Conservation (phyloP, 1,140 invertebrate genomes). For the Diachasma alloeum region DNA sequence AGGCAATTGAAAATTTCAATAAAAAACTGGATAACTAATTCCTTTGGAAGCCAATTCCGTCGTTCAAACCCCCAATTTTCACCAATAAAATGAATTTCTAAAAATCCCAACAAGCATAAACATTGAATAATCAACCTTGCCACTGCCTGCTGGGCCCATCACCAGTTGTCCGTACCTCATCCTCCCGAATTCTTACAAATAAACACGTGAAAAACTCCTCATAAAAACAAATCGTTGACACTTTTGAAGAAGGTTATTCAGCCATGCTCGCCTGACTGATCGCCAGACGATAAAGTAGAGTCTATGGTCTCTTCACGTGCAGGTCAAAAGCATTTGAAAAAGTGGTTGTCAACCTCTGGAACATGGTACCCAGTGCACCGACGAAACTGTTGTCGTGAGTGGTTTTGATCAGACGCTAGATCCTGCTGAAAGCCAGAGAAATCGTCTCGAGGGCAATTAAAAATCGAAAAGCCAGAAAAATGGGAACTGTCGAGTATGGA, state of each 20-base stretch:
- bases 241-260: background rate
- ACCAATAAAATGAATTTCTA: no score
- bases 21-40: no score
- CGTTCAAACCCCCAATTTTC: no score
- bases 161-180: slow-evolving; percentile 95
- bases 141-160: slow-evolving; percentile 94
- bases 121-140: slow-evolving; percentile 74
- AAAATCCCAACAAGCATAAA: slow-evolving; percentile 20
- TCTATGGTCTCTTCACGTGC: background rate
- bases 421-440: background rate
- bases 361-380: background rate
- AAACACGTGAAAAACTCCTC: background rate
- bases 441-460: background rate
- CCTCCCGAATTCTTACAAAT: slow-evolving; percentile 6
- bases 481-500: slow-evolving; percentile 69
- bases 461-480: slow-evolving; percentile 35
- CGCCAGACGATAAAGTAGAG: background rate
- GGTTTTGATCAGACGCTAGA: background rate
- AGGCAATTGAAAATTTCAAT: no score
- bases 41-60: no score
- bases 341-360: background rate
- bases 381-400: background rate
- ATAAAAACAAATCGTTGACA: background rate
- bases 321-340: background rate
- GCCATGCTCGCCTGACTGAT: background rate